Percentiles rank a stretch among this genome's conserved stretches.
These are phyloP conservation scores for Lepus townsendii DNA, from an alignment of 2,797 vertebrate genomes.

Conservation along the genomic window DNA sequence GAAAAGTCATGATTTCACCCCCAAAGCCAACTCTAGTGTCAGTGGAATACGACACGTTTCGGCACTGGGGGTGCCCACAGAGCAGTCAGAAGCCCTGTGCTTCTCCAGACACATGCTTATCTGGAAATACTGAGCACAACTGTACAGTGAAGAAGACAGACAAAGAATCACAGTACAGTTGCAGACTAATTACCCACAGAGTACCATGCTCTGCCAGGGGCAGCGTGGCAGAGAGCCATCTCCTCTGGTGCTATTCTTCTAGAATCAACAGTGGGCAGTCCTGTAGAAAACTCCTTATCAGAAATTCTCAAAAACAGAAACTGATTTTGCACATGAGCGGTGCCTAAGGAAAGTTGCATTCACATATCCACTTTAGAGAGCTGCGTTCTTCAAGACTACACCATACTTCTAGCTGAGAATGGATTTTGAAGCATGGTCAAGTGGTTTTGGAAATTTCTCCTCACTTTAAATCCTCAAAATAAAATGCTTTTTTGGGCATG, in stretches of 20 bases:
- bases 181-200: background rate
- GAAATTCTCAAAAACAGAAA: background rate
- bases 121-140: constrained; percentile 33
- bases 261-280: background rate
- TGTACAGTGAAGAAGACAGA: background rate
- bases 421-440: background rate
- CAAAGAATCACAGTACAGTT: constrained; percentile 64
- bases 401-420: background rate
- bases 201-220: constrained; percentile 74
- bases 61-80: background rate
- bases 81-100: background rate
- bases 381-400: background rate
- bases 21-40: background rate
- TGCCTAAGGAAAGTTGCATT: background rate
- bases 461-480: background rate
- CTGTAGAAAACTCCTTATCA: background rate
- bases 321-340: background rate
- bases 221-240: background rate
- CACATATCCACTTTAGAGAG: background rate
- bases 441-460: background rate
- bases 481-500: background rate
- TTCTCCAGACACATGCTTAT: background rate
- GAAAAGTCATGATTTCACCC: background rate
- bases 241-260: background rate
- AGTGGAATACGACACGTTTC: background rate